Conservation (phyloP, 2,888 invertebrate species). For the Andrena praecox region DNA sequence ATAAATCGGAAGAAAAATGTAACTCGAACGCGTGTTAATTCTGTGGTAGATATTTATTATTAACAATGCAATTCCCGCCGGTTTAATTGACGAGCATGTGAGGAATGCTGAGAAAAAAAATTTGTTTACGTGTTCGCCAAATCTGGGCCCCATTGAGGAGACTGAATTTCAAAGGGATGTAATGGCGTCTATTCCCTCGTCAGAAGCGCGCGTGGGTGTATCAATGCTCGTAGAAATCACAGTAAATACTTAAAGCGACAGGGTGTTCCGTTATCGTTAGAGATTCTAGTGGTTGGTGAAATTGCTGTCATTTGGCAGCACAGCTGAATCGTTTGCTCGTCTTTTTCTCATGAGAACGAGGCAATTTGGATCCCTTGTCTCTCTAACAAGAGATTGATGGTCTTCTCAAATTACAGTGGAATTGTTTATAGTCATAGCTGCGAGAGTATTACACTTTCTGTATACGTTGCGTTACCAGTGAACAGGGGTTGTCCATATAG, state of each 20-base stretch:
- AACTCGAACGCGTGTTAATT: no score
- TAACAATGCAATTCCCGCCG: no score
- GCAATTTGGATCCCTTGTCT: background rate
- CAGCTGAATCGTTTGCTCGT: background rate
- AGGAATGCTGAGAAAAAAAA: background rate
- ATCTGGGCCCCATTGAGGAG: slow-evolving; percentile 4
- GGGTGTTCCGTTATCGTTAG: background rate
- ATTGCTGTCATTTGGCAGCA: slow-evolving; percentile 14
- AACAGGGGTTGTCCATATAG: no score
- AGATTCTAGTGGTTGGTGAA: slow-evolving; percentile 23
- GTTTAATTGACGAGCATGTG: background rate
- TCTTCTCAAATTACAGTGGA: background rate
- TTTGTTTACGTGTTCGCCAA: slow-evolving; percentile 28
- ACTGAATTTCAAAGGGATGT: slow-evolving; percentile 31
- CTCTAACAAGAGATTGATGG: background rate
- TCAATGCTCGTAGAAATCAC: slow-evolving; percentile 6
- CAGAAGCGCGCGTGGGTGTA: background rate
- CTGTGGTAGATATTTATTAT: no score
- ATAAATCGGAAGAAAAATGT: no score
- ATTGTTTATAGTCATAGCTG: background rate
- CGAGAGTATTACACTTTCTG: background rate
- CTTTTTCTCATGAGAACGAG: slow-evolving; percentile 11
- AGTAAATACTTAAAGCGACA: slow-evolving; percentile 5
- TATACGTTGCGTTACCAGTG: no score
- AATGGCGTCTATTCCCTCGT: background rate